phyloP scores from a whole-genome alignment of 1,140 invertebrate genomes.

The Scaptodrosophila lebanonensis region DNA sequence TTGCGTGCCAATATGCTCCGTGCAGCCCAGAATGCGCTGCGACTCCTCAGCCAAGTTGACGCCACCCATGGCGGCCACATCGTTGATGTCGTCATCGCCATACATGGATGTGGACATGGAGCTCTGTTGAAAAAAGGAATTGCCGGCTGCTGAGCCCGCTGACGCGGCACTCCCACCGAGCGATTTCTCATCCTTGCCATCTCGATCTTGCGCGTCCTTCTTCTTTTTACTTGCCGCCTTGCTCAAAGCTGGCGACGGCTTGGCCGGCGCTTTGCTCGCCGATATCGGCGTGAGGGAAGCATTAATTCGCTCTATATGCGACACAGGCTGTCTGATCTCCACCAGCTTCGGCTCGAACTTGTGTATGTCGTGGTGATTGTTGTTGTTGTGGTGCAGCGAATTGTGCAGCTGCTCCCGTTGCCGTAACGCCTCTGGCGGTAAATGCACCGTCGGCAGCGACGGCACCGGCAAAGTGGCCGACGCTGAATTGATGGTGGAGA shows the following conservation, averaged over 20 bases:
- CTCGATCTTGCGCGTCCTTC: constrained; percentile 50
- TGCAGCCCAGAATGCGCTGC: constrained; percentile 95
- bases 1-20: constrained; percentile 96
- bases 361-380: constrained; percentile 42
- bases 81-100: constrained; percentile 97
- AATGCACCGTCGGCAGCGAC: constrained; percentile 67
- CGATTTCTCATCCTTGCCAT: constrained; percentile 36
- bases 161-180: constrained; percentile 72
- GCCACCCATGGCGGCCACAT: constrained; percentile 99
- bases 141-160: constrained; percentile 47
- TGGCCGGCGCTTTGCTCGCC: constrained; percentile 32
- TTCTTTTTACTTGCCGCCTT: constrained; percentile 71
- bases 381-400: constrained; percentile 62
- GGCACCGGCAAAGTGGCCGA: constrained; percentile 60
- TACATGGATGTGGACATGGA: constrained; percentile 79
- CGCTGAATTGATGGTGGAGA: constrained; percentile 64
- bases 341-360: constrained; percentile 58
- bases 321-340: constrained; percentile 54
- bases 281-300: constrained; percentile 61
- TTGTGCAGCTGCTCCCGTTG: constrained; percentile 66
- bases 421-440: constrained; percentile 57
- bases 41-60: constrained; percentile 98
- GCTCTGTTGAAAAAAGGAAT: constrained; percentile 72
- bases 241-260: constrained; percentile 40
- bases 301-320: constrained; percentile 51